A percentile compares a stretch with the other conserved stretches of the same genome.
phyloP scores from a whole-genome alignment of 1,140 invertebrate genomes.

The Yoshiicerus persimilis region DNA sequence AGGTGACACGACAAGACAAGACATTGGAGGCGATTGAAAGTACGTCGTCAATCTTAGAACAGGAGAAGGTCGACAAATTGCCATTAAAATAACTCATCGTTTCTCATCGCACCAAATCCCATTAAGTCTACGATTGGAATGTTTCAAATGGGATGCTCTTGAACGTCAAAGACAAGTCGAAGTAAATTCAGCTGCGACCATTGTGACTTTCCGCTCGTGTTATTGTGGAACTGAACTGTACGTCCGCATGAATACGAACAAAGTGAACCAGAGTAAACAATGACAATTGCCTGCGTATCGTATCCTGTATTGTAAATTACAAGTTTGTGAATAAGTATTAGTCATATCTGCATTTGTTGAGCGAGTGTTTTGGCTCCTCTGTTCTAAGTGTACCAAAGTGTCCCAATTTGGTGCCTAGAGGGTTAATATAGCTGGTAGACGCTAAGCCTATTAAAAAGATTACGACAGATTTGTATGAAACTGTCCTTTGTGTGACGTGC shows the following conservation, averaged over 20 bases:
- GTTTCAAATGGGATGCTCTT: background rate
- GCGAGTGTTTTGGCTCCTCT: background rate
- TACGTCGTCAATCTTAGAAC: background rate
- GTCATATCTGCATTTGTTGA: background rate
- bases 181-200: no score
- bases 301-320: background rate
- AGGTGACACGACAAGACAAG: background rate
- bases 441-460: background rate
- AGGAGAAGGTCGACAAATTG: background rate
- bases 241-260: background rate
- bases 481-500: background rate
- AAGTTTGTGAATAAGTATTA: background rate
- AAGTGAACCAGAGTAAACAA: background rate
- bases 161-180: background rate
- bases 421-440: no score
- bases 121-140: background rate
- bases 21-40: background rate
- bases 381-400: background rate
- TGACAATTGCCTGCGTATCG: background rate
- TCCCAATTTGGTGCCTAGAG: no score
- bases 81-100: background rate
- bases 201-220: background rate
- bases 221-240: background rate
- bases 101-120: background rate
- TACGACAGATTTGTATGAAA: background rate